Percentiles rank a stretch among this genome's conserved stretches.
phyloP scores from a whole-genome alignment of 2,113 vertebrate genomes.

The Lanius ludovicianus region DNA sequence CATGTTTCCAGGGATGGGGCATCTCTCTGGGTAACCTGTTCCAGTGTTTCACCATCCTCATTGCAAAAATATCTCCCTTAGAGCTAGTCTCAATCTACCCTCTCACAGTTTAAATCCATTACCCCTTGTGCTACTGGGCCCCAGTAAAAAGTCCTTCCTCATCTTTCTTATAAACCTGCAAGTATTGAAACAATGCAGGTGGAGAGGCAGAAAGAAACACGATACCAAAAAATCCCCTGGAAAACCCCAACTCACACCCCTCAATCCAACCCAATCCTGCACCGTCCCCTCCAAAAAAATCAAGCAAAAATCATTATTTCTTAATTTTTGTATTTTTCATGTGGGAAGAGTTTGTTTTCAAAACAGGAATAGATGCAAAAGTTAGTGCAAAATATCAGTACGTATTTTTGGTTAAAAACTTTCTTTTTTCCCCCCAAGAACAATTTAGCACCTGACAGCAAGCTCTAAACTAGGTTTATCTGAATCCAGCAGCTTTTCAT shows the following conservation, averaged over 20 bases:
- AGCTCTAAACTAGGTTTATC: background rate
- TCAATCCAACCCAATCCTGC: no score
- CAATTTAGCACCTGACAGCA: background rate
- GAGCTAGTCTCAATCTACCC: background rate
- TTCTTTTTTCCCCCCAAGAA: background rate
- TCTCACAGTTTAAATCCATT: background rate
- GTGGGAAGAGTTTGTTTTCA: background rate
- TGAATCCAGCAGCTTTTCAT: background rate
- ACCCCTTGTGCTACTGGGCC: rapidly evolving
- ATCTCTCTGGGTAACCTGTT: background rate
- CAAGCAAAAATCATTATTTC: background rate
- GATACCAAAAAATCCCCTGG: no score
- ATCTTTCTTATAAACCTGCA: background rate
- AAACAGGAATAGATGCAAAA: background rate
- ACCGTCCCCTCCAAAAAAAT: background rate
- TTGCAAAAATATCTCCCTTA: background rate
- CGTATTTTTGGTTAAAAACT: background rate
- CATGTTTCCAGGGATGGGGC: background rate
- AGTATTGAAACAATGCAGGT: background rate
- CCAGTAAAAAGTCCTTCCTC: background rate
- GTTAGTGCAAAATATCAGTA: background rate
- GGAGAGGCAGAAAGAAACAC: background rate
- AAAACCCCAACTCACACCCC: background rate
- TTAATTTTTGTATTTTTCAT: background rate
- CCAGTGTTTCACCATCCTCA: background rate